Conservation (phyloP, 2,888 invertebrate species). For the Mechanitis messenoides region DNA sequence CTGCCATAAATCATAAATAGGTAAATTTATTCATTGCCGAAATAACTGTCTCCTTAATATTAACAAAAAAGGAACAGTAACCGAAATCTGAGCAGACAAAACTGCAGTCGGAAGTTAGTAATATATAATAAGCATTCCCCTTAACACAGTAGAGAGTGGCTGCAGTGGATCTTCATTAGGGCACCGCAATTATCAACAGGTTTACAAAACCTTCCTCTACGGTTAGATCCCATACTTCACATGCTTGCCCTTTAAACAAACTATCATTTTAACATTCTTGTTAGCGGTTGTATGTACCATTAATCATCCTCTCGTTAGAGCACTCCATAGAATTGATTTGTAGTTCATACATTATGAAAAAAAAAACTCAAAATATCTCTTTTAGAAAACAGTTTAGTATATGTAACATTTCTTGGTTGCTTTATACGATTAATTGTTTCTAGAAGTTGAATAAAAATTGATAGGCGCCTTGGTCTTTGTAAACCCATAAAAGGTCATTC, state of each 20-base stretch:
- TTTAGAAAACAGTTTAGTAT: not conserved
- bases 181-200: slow-evolving; percentile 35
- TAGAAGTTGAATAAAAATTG: not conserved
- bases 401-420: not conserved
- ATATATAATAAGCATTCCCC: not conserved
- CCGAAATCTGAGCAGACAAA: too few species aligned
- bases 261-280: slow-evolving; percentile 4
- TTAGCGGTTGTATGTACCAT: not conserved
- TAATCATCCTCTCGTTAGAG: not conserved
- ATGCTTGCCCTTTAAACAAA: slow-evolving; percentile 2
- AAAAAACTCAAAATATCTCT: not conserved
- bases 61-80: too few species aligned
- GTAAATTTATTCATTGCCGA: too few species aligned
- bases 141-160: slow-evolving; percentile 42
- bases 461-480: slow-evolving; percentile 4
- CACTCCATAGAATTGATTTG: not conserved
- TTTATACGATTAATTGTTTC: slow-evolving; percentile 1
- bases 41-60: too few species aligned
- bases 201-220: slow-evolving; percentile 28
- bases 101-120: too few species aligned
- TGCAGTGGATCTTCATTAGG: slow-evolving; percentile 48
- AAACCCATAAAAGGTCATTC: slow-evolving; percentile 1
- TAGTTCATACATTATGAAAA: not conserved
- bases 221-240: slow-evolving; percentile 18
- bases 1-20: too few species aligned